Evolutionary conservation across 1,140 invertebrate genomes (phyloP).

Genomic region (Danaus melanippus): DNA sequence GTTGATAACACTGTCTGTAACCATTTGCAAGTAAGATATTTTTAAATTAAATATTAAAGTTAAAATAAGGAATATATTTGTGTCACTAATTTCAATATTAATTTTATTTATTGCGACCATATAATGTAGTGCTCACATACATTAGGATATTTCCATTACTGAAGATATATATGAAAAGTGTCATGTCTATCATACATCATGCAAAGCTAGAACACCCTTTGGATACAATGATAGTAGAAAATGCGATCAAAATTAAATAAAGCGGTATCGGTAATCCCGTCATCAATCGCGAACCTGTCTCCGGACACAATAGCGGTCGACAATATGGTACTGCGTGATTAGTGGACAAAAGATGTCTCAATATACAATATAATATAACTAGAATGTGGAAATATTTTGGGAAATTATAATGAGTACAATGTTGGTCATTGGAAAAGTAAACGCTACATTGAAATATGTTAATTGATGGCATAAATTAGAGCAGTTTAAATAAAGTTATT

Average conservation of each 20-base stretch:
- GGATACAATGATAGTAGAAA: slow-evolving; percentile 13
- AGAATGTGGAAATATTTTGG: slow-evolving; percentile 4
- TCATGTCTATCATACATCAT: slow-evolving; percentile 4
- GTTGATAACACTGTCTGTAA: neutral
- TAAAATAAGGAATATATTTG: neutral
- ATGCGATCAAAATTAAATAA: slow-evolving; percentile 48
- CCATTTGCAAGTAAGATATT: slow-evolving; percentile 1
- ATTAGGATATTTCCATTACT: too few species aligned
- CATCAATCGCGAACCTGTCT: slow-evolving; percentile 42
- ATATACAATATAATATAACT: slow-evolving; percentile 1
- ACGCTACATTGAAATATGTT: too few species aligned
- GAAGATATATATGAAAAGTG: neutral
- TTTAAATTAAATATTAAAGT: slow-evolving; percentile 4
- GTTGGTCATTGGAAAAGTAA: too few species aligned
- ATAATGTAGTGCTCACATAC: too few species aligned
- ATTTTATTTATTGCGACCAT: too few species aligned
- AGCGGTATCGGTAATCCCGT: slow-evolving; percentile 48
- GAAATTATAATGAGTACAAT: too few species aligned
- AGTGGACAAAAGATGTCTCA: slow-evolving; percentile 8
- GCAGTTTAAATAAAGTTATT: too few species aligned
- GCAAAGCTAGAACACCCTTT: slow-evolving; percentile 22
- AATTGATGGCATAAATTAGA: too few species aligned
- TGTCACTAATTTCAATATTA: too few species aligned
- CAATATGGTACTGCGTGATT: slow-evolving; percentile 8
- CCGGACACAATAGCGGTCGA: slow-evolving; percentile 19